Conservation (phyloP, 2,888 invertebrate species). For the Cylindroiulus punctatus region DNA sequence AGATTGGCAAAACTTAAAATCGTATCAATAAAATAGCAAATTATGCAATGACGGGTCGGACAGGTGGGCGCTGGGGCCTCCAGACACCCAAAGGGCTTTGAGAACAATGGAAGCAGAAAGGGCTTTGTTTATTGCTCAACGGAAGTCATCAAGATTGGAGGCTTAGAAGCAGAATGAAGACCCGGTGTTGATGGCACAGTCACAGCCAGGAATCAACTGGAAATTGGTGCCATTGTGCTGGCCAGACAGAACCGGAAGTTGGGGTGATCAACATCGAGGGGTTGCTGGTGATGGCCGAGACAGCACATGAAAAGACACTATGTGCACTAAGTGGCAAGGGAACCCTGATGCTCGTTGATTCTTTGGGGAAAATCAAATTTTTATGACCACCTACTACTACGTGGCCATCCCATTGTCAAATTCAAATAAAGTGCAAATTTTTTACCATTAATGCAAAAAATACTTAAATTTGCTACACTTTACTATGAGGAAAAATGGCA, state of each 20-base stretch:
- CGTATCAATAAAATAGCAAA: conserved; percentile 48
- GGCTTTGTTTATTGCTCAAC: neutral
- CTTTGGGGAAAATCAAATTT: too few relatives aligned
- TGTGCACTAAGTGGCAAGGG: too few relatives aligned
- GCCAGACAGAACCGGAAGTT: neutral
- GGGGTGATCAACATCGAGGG: conserved; percentile 1
- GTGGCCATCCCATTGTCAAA: too few relatives aligned
- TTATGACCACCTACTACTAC: too few relatives aligned
- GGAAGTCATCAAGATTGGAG: neutral
- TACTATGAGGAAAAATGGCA: too few relatives aligned
- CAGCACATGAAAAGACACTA: neutral
- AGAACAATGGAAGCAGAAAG: neutral
- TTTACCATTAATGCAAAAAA: too few relatives aligned
- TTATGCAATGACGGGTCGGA: conserved; percentile 47
- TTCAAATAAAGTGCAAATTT: too few relatives aligned
- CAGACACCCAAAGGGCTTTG: neutral
- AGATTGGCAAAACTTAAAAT: conserved; percentile 19
- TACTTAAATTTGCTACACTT: too few relatives aligned
- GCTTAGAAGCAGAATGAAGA: neutral
- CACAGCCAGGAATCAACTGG: conserved; percentile 13
- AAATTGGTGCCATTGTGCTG: neutral
- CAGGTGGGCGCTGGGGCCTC: neutral
- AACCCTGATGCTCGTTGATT: too few relatives aligned
- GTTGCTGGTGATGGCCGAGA: neutral
- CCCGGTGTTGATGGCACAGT: neutral